Conservation (phyloP, 1,140 invertebrate species). For the Lanistes nyassanus region DNA sequence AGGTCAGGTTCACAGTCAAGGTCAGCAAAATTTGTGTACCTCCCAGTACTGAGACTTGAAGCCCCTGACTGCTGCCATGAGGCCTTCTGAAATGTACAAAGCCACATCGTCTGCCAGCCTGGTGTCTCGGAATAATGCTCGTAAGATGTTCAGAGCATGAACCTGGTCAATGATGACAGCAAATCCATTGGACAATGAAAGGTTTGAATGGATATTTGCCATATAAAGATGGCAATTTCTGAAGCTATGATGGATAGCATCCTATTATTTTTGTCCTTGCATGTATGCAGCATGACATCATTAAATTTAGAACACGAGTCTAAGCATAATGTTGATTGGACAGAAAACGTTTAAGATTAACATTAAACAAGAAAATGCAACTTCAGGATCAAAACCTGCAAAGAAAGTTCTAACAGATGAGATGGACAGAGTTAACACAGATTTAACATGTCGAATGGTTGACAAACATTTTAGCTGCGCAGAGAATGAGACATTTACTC, state of each 20-base stretch:
- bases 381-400: too few species aligned
- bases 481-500: neutral
- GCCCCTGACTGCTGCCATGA: constrained; percentile 79
- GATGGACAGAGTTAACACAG: neutral
- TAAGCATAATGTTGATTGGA: too few species aligned
- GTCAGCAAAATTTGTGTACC: constrained; percentile 69
- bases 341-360: too few species aligned
- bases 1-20: too few species aligned
- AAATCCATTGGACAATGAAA: neutral
- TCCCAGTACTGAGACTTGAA: constrained; percentile 83
- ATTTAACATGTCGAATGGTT: neutral
- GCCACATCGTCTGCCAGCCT: constrained; percentile 79
- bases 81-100: constrained; percentile 77
- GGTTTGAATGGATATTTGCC: neutral
- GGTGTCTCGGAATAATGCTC: constrained; percentile 82
- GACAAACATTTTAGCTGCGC: neutral
- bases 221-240: neutral
- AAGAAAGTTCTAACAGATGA: too few species aligned
- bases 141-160: constrained; percentile 87
- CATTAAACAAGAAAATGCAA: too few species aligned
- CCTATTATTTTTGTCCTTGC: too few species aligned
- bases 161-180: constrained; percentile 66
- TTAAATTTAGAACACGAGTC: too few species aligned
- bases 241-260: too few species aligned
- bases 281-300: too few species aligned